Conservation (phyloP, 2,888 invertebrate species). For the Chloroclystis v-ata region DNA sequence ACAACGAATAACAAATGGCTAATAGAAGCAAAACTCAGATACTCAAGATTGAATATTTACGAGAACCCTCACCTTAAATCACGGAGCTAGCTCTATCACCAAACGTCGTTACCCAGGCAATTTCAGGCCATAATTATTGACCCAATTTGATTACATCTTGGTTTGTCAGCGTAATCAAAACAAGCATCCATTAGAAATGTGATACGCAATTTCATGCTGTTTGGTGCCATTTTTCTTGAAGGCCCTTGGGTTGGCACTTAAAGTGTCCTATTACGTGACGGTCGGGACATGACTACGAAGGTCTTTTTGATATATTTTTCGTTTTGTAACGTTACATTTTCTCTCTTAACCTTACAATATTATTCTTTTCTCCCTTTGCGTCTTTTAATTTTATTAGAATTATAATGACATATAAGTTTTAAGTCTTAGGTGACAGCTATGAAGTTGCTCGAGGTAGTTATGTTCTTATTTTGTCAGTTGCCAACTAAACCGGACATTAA, state of each 20-base stretch:
- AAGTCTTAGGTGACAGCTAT: no score
- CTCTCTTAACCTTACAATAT: background rate
- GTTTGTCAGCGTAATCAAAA: conserved; percentile 26
- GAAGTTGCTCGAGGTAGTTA: no score
- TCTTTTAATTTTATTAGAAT: no score
- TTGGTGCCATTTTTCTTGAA: conserved; percentile 29
- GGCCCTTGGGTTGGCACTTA: conserved; percentile 45
- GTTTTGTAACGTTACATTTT: background rate
- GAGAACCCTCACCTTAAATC: background rate
- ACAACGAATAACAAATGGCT: background rate
- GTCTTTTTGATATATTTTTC: background rate
- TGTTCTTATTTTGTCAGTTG: no score
- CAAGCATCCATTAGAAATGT: conserved; percentile 49
- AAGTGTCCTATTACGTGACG: conserved; percentile 45
- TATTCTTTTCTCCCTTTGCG: no score
- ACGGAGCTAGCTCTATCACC: background rate
- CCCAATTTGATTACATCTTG: conserved; percentile 18
- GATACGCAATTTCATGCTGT: conserved; percentile 35
- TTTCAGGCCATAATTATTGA: conserved; percentile 7
- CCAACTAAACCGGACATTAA: no score
- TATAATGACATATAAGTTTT: no score
- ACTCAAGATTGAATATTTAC: background rate
- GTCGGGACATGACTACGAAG: background rate
- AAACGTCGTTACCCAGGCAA: conserved; percentile 3
- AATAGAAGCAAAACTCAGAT: background rate